Base-by-base conservation (phyloP, 2,113 vertebrate species). In the Ictalurus furcatus region DNA sequence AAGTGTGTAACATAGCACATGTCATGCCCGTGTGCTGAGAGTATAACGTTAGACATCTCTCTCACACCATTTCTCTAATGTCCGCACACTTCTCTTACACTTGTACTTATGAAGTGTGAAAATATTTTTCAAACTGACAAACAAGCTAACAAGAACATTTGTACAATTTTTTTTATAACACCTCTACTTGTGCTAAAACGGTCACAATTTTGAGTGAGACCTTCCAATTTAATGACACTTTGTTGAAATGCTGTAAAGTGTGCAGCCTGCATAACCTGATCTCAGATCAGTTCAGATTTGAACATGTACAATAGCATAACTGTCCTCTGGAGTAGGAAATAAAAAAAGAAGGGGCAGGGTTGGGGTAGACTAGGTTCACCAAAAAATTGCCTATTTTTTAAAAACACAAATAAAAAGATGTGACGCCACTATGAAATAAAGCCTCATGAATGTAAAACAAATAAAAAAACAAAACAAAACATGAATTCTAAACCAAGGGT, bases 81-180 rank as follows among this genome's bases (percentile, higher is more conserved):
- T 85, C 30, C 65, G 63, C n/a, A 82, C 34, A 63, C 28, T 65
- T 79, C 37, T 73, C 67, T 84, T 82, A 84, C 85, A 79, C 4
- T 34, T 59, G 61, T 37, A 23, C 78, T 83, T 79, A 28, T 30
- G 6, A 86, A 61, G 85, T 61, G 85, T 40, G 58, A 76, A 86
- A 86, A 85, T n/a, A 9, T 44, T 76, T 37, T 56, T 30, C 52
- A 56, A 80, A 56, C 28, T 79, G 63, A 85, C 40, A 48, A 30
- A 79, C 73, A 56, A 56, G 56, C 16, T 21, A 23, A 63, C 16
- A 3, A 56, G 23, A 1, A 58, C 28, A 37, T 59, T 44, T 21
- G 40, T 25, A 63, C 8, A 19, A 1, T 48, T 19, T 19, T 63
- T 30, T 28, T 63, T 52, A 30, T 48, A 48, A 30, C 74, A 65